These are phyloP conservation scores for Dioctria rufipes DNA, from an alignment of 2,888 invertebrate species.

Conservation along the genomic window DNA sequence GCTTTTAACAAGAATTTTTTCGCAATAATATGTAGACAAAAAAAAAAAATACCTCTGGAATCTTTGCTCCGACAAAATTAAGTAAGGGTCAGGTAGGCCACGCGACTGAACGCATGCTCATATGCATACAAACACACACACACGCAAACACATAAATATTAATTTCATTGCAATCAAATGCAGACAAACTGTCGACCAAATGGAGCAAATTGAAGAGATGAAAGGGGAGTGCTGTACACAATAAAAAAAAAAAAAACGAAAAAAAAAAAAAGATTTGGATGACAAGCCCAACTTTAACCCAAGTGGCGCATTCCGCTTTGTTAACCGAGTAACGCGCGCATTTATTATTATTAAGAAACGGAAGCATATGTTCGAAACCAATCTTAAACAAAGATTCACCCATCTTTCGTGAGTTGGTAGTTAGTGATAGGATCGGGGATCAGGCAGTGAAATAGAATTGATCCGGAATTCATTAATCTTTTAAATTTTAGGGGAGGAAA, in stretches of 20 bases:
- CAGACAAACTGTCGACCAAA: conserved; percentile 1
- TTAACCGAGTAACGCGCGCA: conserved; percentile 37
- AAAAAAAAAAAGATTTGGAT: not conserved
- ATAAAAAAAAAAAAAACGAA: not conserved
- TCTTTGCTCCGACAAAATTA: conserved; percentile 11
- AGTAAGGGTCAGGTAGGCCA: conserved; percentile 16
- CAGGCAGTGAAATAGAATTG: not conserved
- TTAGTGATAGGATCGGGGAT: too few species aligned
- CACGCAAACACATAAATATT: not conserved
- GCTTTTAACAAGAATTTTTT: not conserved
- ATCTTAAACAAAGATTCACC: conserved; percentile 32
- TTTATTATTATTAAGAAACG: conserved; percentile 33
- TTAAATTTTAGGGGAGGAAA: not conserved
- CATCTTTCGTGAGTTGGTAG: not conserved
- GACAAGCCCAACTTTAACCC: conserved; percentile 1
- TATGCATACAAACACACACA: conserved; percentile 18
- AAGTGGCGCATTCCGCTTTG: conserved; percentile 37
- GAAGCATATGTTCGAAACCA: conserved; percentile 41
- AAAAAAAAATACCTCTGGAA: not conserved
- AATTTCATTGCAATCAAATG: not conserved
- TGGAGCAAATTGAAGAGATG: conserved; percentile 2
- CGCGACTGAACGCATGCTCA: conserved; percentile 25
- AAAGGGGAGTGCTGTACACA: not conserved
- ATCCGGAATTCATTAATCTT: not conserved
- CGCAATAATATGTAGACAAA: not conserved